Evolutionary conservation across 2,113 vertebrate genomes (phyloP).

Genomic region (Holacanthus passer): DNA sequence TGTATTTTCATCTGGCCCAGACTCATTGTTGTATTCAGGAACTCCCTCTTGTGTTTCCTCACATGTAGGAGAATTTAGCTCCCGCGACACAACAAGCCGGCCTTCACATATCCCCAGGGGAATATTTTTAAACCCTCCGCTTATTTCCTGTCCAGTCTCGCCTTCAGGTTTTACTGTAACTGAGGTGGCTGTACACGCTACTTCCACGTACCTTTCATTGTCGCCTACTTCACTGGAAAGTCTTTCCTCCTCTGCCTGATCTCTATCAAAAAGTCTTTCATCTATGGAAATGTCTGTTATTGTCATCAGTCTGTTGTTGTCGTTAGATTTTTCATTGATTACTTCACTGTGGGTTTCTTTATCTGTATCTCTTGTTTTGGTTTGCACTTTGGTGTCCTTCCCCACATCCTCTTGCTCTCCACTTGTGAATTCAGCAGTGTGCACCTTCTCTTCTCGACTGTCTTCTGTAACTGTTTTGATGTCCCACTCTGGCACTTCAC

Average conservation of each 20-base stretch:
- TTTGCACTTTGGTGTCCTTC: conserved; percentile 1
- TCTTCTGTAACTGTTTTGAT: conserved; percentile 5
- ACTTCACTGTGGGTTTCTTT: background rate
- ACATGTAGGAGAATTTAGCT: conserved; percentile 34
- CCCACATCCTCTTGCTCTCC: conserved; percentile 17
- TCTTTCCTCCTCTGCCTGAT: conserved; percentile 8
- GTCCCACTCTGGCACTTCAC: background rate
- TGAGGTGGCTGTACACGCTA: background rate
- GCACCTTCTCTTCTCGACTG: background rate
- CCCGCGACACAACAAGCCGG: conserved; percentile 26
- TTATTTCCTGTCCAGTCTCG: conserved; percentile 61
- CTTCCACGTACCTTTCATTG: conserved; percentile 6
- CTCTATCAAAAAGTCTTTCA: conserved; percentile 4
- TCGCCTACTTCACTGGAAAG: background rate
- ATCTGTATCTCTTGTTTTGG: conserved; percentile 16
- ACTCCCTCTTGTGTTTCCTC: conserved; percentile 69
- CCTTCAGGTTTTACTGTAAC: conserved; percentile 44
- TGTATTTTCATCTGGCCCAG: conserved; percentile 52
- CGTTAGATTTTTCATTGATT: background rate
- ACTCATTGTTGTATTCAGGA: conserved; percentile 73
- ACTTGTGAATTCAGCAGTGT: background rate
- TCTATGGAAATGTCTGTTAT: background rate
- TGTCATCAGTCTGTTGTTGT: background rate
- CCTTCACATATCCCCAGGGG: conserved; percentile 37
- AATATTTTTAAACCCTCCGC: conserved; percentile 35